phyloP scores from a whole-genome alignment of 2,888 invertebrate species.

The Mythimna vitellina region DNA sequence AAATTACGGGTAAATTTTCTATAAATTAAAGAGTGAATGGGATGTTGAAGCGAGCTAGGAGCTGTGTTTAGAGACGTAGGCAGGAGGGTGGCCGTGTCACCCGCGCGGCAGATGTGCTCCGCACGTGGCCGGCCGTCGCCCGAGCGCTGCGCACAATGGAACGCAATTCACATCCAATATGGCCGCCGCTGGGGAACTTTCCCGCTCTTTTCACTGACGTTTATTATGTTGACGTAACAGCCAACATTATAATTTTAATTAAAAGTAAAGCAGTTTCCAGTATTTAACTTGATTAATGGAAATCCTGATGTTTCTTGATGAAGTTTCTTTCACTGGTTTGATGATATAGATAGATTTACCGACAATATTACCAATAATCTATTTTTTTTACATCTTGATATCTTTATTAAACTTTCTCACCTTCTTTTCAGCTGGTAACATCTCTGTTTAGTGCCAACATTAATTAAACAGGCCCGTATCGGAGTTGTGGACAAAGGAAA shows the following conservation, averaged over 20 bases:
- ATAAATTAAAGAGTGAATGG: slow-evolving; percentile 43
- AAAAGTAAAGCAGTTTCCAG: slow-evolving; percentile 48
- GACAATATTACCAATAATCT: neutral
- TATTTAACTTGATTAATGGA: slow-evolving; percentile 32
- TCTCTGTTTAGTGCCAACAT: neutral
- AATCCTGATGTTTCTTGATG: slow-evolving; percentile 11
- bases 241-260: slow-evolving; percentile 65
- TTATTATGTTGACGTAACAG: slow-evolving; percentile 67
- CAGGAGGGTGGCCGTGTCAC: slow-evolving; percentile 74
- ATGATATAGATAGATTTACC: slow-evolving; percentile 1
- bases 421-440: neutral
- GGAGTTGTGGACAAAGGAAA: slow-evolving; percentile 3
- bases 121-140: slow-evolving; percentile 78
- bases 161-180: slow-evolving; percentile 82
- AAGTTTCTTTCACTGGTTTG: slow-evolving; percentile 5
- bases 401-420: neutral
- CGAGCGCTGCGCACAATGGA: slow-evolving; percentile 84
- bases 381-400: neutral
- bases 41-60: slow-evolving; percentile 44
- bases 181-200: slow-evolving; percentile 82
- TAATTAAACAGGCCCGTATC: slow-evolving; percentile 1
- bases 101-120: slow-evolving; percentile 82
- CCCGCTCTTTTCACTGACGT: slow-evolving; percentile 83
- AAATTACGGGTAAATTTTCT: slow-evolving; percentile 22
- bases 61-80: slow-evolving; percentile 66